Conservation (phyloP, 2,888 invertebrate genomes). For the Cantharis lateralis region DNA sequence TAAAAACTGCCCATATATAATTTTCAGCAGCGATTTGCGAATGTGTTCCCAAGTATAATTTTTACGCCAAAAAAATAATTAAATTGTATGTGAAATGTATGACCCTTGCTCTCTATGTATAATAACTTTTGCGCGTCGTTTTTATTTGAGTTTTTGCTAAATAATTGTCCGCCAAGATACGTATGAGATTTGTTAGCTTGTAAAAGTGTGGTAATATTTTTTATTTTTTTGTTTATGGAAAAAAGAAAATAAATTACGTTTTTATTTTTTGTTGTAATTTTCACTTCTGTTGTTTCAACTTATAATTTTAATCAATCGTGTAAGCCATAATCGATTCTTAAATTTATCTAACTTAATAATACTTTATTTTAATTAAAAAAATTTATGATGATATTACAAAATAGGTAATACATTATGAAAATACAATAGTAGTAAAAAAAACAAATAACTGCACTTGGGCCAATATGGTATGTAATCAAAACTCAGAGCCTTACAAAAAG, state of each 20-base stretch:
- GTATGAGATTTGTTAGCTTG: slow-evolving; percentile 2
- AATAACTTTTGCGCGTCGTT: slow-evolving; percentile 1
- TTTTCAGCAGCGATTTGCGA: background rate
- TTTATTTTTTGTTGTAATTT: background rate
- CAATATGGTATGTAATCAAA: background rate
- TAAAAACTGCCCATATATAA: background rate
- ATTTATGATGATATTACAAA: background rate
- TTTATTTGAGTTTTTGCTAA: slow-evolving; percentile 5
- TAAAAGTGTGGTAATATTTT: slow-evolving; percentile 3
- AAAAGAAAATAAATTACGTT: background rate
- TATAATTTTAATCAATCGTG: background rate
- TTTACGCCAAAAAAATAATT: background rate
- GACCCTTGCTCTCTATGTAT: background rate
- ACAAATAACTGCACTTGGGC: background rate
- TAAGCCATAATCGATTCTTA: background rate
- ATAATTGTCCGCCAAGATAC: slow-evolving; percentile 2
- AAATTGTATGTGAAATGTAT: slow-evolving; percentile 1
- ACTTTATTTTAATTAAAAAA: background rate
- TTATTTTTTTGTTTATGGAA: background rate
- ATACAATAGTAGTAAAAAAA: background rate
- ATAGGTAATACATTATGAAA: background rate
- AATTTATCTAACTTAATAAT: background rate
- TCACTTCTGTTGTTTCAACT: background rate
- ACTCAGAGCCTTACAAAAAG: background rate
- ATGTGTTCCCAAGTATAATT: background rate